Base-by-base conservation (phyloP, 2,797 vertebrate genomes). In the Crenuchus spilurus region DNA sequence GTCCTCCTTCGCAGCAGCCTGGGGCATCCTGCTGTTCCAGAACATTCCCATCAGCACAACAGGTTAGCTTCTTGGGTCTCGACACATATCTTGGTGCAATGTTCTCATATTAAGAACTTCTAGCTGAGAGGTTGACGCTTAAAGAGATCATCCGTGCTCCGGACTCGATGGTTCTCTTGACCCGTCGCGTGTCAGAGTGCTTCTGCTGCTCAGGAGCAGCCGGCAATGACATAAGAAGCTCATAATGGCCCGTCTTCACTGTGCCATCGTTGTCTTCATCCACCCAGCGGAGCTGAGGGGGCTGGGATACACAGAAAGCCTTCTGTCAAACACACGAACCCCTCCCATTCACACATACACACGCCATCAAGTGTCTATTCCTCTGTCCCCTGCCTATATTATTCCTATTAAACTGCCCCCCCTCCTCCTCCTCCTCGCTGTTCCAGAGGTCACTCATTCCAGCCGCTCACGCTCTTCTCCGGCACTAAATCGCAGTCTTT, bases 261-360 rank as follows among this genome's bases (percentile, higher is more conserved):
- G 84, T 79, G 87, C 86, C 81, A 81, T 78, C 72, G 81, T 31
- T 82, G 80, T 87, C 86, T 61, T 57, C 49, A 42, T 69, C 55
- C 71, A 62, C 60, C 58, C 64, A 77, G 61, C 83, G 76, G 84
- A 83, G 84, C 82, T 75, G 65, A 58, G 66, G 58, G 68, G 80
- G 77, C 72, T 77, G 80, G 74, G 61, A 82, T 86, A 90, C 85
- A 93, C 93, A 91, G 84, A 91, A 91, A 91, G 89, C 84, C 87
- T 88, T 90, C 90, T 92, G 88, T 92, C 90, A 92, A 77, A 72
- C 64, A 70, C 82, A 72, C 22, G 13, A 73, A 57, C 61, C 61
- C 75, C 60, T 42, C 48, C 14, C 60, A 44, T 83, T 87, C 87
- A 83, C 69, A 75, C 81, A 49, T 85, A 84, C 70, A 71, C 80